phyloP scores from a whole-genome alignment of 2,113 vertebrate species.

The Nesospiza acunhae region DNA sequence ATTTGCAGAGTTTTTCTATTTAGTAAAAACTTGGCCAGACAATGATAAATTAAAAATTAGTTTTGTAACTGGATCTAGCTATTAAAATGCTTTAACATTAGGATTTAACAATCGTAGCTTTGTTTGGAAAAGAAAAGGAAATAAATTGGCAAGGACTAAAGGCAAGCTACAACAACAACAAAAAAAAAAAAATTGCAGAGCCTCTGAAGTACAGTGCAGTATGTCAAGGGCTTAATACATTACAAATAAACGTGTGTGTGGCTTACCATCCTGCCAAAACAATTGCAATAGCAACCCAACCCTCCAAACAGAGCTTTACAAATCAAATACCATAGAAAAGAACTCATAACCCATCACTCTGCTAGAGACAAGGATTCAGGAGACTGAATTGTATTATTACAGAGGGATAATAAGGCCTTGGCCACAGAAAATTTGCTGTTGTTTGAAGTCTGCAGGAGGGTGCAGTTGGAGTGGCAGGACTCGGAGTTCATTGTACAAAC shows the following conservation, averaged over 20 bases:
- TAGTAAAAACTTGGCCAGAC: neutral
- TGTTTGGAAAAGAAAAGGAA: conserved; percentile 35
- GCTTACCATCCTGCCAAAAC: neutral
- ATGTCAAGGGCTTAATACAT: conserved; percentile 16
- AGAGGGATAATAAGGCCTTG: neutral
- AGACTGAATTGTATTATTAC: neutral
- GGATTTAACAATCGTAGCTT: conserved; percentile 14
- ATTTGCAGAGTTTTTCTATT: neutral
- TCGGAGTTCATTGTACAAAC: neutral
- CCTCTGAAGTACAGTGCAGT: conserved; percentile 5
- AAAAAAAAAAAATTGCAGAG: neutral
- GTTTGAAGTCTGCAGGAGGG: neutral
- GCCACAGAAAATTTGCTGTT: neutral
- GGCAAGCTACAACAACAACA: neutral
- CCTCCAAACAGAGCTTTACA: neutral
- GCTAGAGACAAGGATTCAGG: neutral
- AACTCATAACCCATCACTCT: neutral
- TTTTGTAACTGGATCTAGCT: conserved; percentile 2
- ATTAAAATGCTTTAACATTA: neutral
- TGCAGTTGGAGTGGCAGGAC: neutral
- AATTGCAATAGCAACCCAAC: neutral
- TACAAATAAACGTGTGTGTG: conserved; percentile 11
- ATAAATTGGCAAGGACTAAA: conserved; percentile 24
- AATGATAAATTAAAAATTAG: neutral
- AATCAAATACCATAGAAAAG: neutral